Conservation (phyloP, 1,140 invertebrate species). For the Cyphomyrmex costatus region DNA sequence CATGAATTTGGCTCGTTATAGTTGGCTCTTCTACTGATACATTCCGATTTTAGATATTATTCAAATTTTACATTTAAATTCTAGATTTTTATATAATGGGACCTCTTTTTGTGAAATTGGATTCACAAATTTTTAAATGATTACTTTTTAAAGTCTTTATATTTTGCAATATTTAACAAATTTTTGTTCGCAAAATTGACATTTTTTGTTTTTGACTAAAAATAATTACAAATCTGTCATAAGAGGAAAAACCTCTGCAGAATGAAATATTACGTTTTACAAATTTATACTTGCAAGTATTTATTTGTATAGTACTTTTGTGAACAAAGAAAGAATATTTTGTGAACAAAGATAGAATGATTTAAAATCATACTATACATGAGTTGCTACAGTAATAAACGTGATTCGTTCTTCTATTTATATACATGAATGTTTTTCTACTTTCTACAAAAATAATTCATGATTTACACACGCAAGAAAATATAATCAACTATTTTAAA, state of each 20-base stretch:
- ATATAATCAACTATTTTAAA: conserved; percentile 12
- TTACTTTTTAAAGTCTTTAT: neutral
- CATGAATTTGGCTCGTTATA: neutral
- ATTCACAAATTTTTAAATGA: neutral
- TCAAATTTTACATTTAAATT: neutral
- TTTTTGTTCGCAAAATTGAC: neutral
- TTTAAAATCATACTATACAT: neutral
- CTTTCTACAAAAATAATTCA: neutral
- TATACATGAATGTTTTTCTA: conserved; percentile 6
- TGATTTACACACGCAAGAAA: neutral
- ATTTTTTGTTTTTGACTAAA: neutral
- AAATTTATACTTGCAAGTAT: conserved; percentile 3
- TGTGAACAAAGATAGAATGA: neutral
- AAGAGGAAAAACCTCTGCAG: neutral
- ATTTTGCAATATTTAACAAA: neutral
- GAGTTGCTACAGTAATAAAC: neutral
- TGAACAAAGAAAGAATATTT: neutral
- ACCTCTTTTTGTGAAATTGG: neutral
- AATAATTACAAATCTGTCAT: conserved; percentile 22
- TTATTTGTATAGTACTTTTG: conserved; percentile 18
- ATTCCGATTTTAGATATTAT: conserved; percentile 19
- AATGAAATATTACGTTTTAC: conserved; percentile 21
- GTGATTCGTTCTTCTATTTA: neutral
- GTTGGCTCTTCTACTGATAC: neutral
- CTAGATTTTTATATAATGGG: neutral